Conservation (phyloP, 2,797 vertebrate species). For the Eulemur coronatus region DNA sequence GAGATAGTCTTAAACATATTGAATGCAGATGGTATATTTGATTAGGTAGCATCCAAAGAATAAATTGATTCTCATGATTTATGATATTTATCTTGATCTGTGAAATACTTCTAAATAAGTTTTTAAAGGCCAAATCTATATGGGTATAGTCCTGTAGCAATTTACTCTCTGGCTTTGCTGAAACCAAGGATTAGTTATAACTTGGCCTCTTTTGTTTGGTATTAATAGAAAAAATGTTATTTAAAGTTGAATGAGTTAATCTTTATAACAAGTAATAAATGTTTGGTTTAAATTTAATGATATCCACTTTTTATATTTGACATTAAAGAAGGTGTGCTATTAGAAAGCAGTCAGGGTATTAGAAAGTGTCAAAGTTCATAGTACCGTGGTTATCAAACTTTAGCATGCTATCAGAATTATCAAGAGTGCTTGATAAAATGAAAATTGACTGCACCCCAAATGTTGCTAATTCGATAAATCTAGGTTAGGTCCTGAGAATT, state of each 20-base stretch:
- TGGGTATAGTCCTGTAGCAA: neutral
- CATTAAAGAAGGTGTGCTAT: neutral
- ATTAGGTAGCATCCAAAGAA: constrained; percentile 35
- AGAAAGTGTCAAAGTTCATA: neutral
- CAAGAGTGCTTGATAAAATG: neutral
- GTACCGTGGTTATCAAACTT: neutral
- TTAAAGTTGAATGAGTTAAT: neutral
- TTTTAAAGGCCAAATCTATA: neutral
- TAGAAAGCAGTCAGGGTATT: neutral
- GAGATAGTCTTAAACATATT: neutral
- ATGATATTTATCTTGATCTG: neutral
- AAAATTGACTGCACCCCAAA: neutral
- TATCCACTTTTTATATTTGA: neutral
- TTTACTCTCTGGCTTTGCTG: neutral
- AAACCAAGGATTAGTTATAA: neutral
- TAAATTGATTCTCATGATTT: constrained; percentile 12
- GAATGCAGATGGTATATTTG: neutral
- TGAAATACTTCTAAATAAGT: neutral
- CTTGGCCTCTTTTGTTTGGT: neutral
- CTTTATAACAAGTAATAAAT: neutral
- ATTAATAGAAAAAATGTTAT: neutral
- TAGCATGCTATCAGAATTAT: neutral
- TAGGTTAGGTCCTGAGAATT: neutral
- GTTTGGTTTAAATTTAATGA: neutral
- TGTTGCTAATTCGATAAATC: neutral